phyloP scores from a whole-genome alignment of 2,888 invertebrate genomes.

The Drosophila anomelani region DNA sequence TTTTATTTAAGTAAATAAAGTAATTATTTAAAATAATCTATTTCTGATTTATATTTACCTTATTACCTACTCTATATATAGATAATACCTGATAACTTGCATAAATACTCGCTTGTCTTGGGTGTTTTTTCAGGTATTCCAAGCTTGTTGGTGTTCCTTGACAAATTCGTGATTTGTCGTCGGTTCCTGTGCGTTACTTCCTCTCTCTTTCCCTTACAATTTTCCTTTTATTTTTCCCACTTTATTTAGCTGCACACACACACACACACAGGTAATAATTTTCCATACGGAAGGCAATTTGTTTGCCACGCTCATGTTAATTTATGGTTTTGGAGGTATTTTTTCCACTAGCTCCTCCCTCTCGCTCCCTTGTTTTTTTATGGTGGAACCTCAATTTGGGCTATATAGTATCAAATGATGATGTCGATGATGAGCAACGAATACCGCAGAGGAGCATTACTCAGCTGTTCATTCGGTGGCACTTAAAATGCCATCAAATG shows the following conservation, averaged over 20 bases:
- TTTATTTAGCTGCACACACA: constrained; percentile 45
- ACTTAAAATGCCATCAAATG: constrained; percentile 75
- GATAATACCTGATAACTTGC: constrained; percentile 49
- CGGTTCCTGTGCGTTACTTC: constrained; percentile 52
- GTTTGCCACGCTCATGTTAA: constrained; percentile 73
- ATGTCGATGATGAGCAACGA: constrained; percentile 56
- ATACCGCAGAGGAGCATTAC: constrained; percentile 40
- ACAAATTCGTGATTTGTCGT: constrained; percentile 75
- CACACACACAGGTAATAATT: constrained; percentile 60
- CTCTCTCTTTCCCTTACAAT: background rate
- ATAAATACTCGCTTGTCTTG: constrained; percentile 63
- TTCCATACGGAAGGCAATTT: constrained; percentile 71
- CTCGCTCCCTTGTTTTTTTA: constrained; percentile 39
- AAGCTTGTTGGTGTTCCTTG: constrained; percentile 37
- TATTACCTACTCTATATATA: background rate
- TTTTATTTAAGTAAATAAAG: background rate
- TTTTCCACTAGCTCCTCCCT: constrained; percentile 34
- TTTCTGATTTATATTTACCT: background rate
- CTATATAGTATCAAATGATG: constrained; percentile 45
- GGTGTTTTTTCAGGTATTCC: constrained; percentile 24
- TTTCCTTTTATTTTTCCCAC: constrained; percentile 8
- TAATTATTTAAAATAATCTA: no score
- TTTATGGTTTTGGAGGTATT: constrained; percentile 56
- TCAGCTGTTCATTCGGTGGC: constrained; percentile 52
- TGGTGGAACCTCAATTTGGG: constrained; percentile 22